Evolutionary conservation across 2,113 vertebrate genomes (phyloP).

Genomic region (Alethe diademata): DNA sequence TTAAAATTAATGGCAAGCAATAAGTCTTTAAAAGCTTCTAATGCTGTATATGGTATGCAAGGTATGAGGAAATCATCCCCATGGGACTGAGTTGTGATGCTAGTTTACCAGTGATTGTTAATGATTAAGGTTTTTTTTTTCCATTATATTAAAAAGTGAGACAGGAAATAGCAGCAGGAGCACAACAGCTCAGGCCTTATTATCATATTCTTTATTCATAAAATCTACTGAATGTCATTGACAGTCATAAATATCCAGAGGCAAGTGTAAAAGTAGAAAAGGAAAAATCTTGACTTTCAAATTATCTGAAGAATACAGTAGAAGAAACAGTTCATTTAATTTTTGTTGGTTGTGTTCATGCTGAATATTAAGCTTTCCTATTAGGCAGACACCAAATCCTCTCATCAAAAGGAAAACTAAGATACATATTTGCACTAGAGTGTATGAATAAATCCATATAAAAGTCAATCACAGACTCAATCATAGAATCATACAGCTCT

Average conservation of each 20-base stretch:
- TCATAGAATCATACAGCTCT: background rate
- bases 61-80: background rate
- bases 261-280: background rate
- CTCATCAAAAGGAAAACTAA: background rate
- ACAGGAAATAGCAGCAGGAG: background rate
- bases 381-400: background rate
- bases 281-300: background rate
- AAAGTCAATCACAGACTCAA: background rate
- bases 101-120: background rate
- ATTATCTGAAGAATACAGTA: background rate
- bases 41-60: background rate
- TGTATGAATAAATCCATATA: background rate
- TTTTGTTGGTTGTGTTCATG: background rate
- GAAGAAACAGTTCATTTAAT: background rate
- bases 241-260: background rate
- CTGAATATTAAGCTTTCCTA: background rate
- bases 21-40: background rate
- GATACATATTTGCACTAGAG: background rate
- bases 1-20: background rate
- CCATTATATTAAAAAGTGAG: constrained; percentile 8
- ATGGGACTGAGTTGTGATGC: background rate
- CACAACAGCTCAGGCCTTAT: background rate
- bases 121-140: constrained; percentile 15
- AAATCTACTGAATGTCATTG: background rate
- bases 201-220: constrained; percentile 6